Conservation (phyloP, 1,140 invertebrate species). For the Drosophila carrolli region DNA sequence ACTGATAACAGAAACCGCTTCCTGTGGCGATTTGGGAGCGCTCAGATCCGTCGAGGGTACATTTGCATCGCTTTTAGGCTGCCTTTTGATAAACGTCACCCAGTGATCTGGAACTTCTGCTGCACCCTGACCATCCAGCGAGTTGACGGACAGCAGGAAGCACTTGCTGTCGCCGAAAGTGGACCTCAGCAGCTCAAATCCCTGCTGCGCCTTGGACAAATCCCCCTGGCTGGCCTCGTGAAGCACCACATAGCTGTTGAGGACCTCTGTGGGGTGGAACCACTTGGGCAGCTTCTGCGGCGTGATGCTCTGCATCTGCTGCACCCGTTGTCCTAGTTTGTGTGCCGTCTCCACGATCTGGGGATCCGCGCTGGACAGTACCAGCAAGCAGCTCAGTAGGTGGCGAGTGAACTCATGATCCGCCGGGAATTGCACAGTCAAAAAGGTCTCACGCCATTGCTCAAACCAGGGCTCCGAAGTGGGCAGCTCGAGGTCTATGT, state of each 20-base stretch:
- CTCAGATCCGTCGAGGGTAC: constrained; percentile 87
- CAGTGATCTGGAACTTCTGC: constrained; percentile 91
- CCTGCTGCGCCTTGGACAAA: constrained; percentile 87
- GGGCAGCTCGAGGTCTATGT: constrained; percentile 87
- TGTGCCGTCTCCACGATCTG: constrained; percentile 92
- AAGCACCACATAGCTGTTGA: constrained; percentile 95
- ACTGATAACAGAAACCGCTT: constrained; percentile 85
- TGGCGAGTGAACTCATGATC: constrained; percentile 98
- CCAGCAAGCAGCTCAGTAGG: constrained; percentile 95
- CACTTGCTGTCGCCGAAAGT: constrained; percentile 94
- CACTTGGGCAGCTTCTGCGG: constrained; percentile 94
- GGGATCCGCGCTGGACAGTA: constrained; percentile 92
- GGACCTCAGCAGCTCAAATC: constrained; percentile 93
- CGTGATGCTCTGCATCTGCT: constrained; percentile 90
- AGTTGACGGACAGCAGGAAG: constrained; percentile 95
- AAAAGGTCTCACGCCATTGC: constrained; percentile 96
- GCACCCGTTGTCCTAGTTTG: constrained; percentile 91
- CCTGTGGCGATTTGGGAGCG: constrained; percentile 87
- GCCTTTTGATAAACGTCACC: constrained; percentile 90
- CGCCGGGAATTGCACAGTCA: constrained; percentile 94
- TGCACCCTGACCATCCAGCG: constrained; percentile 86
- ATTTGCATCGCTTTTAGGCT: constrained; percentile 85
- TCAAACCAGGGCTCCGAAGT: constrained; percentile 97
- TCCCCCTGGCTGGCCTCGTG: constrained; percentile 89
- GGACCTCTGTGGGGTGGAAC: constrained; percentile 92